Conservation (phyloP, 2,797 vertebrate species). For the Ctenochaetus hawaiiensis region DNA sequence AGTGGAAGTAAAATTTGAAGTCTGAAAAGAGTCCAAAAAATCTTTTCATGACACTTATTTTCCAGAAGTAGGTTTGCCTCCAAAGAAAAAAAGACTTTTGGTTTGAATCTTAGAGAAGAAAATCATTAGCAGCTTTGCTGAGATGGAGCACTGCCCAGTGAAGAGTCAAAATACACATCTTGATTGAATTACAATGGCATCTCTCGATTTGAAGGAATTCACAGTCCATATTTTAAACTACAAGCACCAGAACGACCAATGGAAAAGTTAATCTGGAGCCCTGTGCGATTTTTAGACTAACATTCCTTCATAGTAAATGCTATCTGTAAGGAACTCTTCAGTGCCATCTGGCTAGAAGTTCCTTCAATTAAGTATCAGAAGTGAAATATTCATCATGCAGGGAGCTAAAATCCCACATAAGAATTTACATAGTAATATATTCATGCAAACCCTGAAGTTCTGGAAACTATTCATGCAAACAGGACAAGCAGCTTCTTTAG, state of each 20-base stretch:
- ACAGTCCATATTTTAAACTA: neutral
- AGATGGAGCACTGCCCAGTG: neutral
- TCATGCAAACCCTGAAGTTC: constrained; percentile 9
- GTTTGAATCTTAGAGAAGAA: neutral
- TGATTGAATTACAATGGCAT: constrained; percentile 15
- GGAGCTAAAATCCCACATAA: neutral
- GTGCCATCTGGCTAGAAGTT: neutral
- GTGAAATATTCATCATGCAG: neutral
- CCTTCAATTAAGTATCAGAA: neutral
- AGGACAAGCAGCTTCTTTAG: constrained; percentile 1
- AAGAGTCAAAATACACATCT: neutral
- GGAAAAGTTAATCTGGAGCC: no score
- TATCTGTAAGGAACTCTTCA: neutral
- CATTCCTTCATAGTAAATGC: neutral
- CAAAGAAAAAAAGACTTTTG: neutral
- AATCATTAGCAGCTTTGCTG: neutral
- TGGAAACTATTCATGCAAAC: constrained; percentile 4
- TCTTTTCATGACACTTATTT: neutral
- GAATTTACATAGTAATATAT: neutral
- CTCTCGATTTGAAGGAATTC: neutral
- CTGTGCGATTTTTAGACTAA: no score
- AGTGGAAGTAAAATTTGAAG: neutral
- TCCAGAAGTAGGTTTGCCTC: neutral
- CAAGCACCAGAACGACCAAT: no score
- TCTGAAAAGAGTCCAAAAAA: no score